Evolutionary conservation across 2,888 invertebrate genomes (phyloP).

Genomic region (Acleris laterana): DNA sequence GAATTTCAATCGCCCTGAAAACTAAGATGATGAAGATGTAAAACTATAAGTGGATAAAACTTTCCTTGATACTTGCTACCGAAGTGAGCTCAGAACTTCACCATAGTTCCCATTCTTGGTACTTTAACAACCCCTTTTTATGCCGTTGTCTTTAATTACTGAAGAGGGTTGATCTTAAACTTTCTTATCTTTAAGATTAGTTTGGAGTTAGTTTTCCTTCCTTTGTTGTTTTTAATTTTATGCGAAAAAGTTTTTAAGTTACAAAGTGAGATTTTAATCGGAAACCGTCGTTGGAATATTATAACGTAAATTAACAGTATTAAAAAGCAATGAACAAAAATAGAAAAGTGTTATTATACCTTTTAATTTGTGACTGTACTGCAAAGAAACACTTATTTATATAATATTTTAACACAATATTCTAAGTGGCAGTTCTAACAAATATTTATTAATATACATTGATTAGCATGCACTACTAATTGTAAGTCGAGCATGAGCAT

Average conservation of each 20-base stretch:
- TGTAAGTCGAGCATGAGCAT: too few relatives aligned
- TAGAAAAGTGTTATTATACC: too few relatives aligned
- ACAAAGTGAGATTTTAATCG: too few relatives aligned
- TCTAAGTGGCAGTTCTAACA: too few relatives aligned
- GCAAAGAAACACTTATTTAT: too few relatives aligned
- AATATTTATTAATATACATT: too few relatives aligned
- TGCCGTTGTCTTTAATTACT: slow-evolving; percentile 24
- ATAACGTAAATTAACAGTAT: too few relatives aligned
- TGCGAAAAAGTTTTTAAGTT: slow-evolving; percentile 8
- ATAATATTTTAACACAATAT: too few relatives aligned
- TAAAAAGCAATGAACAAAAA: too few relatives aligned
- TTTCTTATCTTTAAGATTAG: slow-evolving; percentile 24
- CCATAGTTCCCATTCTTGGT: slow-evolving; percentile 4
- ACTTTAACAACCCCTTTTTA: slow-evolving; percentile 28
- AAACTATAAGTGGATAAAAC: slow-evolving; percentile 24
- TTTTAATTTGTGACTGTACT: too few relatives aligned
- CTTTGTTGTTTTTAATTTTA: slow-evolving; percentile 14
- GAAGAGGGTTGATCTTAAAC: slow-evolving; percentile 22
- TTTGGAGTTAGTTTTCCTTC: slow-evolving; percentile 8
- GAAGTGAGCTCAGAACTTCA: neutral
- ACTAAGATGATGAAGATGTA: neutral
- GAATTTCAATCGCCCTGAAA: slow-evolving; percentile 1
- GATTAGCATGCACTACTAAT: too few relatives aligned
- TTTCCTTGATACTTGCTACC: neutral
- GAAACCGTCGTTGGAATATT: too few relatives aligned